A percentile compares a stretch with the other conserved stretches of the same genome.
Evolutionary conservation across 2,888 invertebrate genomes (phyloP).

Genomic region (Cephus nigrinus): DNA sequence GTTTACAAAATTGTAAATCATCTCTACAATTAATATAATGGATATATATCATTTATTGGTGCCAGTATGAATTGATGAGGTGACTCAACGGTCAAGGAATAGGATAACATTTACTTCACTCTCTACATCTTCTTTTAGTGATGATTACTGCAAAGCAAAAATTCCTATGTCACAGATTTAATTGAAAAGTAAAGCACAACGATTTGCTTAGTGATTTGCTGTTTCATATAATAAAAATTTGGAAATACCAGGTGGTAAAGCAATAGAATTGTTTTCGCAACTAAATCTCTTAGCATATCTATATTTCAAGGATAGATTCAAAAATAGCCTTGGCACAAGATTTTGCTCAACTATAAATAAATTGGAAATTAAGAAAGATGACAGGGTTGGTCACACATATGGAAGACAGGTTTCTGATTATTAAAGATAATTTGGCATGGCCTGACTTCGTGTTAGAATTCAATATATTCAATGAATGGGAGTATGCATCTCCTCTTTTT

Average conservation of each 20-base stretch:
- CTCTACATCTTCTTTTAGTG: not conserved
- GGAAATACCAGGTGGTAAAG: not conserved
- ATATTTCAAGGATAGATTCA: constrained; percentile 35
- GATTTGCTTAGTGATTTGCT: not conserved
- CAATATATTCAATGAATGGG: not conserved
- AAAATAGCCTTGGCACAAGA: constrained; percentile 50
- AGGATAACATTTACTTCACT: not conserved
- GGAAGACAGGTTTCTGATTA: constrained; percentile 18
- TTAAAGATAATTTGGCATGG: constrained; percentile 17
- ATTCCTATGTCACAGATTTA: not conserved
- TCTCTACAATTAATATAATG: not conserved
- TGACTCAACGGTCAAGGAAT: not conserved
- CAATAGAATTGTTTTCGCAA: not conserved
- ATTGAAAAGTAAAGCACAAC: not conserved
- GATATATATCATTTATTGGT: not conserved
- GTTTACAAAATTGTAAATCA: not conserved
- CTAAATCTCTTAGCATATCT: constrained; percentile 11
- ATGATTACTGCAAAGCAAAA: not conserved
- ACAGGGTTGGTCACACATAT: constrained; percentile 19
- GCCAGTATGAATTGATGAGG: not conserved
- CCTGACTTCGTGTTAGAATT: not conserved
- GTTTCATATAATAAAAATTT: not conserved
- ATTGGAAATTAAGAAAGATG: constrained; percentile 29
- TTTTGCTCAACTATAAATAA: constrained; percentile 37
- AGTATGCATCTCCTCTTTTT: not conserved